These are phyloP conservation scores for Syrrhaptes paradoxus DNA, from an alignment of 2,113 vertebrate genomes.

Conservation along the genomic window DNA sequence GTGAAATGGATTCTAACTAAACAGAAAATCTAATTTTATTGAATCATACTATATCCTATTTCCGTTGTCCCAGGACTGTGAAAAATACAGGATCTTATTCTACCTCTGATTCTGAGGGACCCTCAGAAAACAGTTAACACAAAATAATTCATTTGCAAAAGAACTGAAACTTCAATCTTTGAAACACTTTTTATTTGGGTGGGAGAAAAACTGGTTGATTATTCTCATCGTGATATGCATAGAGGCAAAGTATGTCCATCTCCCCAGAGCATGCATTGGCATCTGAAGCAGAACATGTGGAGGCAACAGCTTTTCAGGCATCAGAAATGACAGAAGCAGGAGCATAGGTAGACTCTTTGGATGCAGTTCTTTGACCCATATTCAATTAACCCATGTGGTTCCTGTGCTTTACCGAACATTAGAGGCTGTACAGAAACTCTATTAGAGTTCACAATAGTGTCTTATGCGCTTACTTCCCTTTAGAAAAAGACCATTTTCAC, in stretches of 20 bases:
- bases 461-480: background rate
- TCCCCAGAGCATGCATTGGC: slow-evolving; percentile 25
- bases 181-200: background rate
- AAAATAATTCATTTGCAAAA: background rate
- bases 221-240: slow-evolving; percentile 24
- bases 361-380: slow-evolving; percentile 53
- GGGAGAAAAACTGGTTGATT: background rate
- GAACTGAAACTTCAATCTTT: background rate
- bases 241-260: slow-evolving; percentile 24
- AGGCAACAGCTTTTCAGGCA: slow-evolving; percentile 52
- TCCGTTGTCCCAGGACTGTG: background rate
- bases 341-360: slow-evolving; percentile 14
- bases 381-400: background rate
- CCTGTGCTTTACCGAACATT: background rate
- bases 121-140: background rate
- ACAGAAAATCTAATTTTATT: background rate
- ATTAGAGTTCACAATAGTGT: background rate
- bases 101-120: background rate
- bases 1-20: background rate
- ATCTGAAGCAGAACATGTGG: slow-evolving; percentile 53
- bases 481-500: slow-evolving; percentile 2
- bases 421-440: slow-evolving; percentile 2
- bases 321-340: slow-evolving; percentile 50
- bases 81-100: background rate
- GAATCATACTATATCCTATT: background rate